phyloP scores from a whole-genome alignment of 2,888 invertebrate species.

The Keiferia lycopersicella region DNA sequence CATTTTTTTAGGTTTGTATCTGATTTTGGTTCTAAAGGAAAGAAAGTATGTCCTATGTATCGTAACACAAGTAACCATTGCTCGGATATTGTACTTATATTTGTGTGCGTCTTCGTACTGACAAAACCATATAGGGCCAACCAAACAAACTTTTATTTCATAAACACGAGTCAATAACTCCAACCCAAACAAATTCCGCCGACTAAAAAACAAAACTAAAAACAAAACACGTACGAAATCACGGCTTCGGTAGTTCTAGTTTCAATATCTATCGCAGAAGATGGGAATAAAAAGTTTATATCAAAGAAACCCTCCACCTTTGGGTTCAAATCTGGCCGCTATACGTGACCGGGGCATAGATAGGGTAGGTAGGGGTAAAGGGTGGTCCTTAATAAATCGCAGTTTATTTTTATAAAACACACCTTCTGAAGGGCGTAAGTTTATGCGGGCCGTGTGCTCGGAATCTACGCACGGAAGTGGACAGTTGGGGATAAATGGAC shows the following conservation, averaged over 20 bases:
- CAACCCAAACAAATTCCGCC: conserved; percentile 13
- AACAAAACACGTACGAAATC: conserved; percentile 43
- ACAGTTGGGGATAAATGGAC: conserved; percentile 30
- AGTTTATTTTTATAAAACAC: conserved; percentile 72
- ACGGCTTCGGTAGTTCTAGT: conserved; percentile 52
- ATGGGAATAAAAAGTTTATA: conserved; percentile 63
- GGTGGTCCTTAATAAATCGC: conserved; percentile 75
- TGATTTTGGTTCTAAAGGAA: too few relatives aligned
- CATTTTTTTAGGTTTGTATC: too few relatives aligned
- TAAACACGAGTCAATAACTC: conserved; percentile 8
- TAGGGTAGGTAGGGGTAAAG: conserved; percentile 27
- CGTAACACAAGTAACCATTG: too few relatives aligned
- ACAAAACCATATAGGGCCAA: background rate
- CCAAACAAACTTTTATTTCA: conserved; percentile 14
- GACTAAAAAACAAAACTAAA: conserved; percentile 24
- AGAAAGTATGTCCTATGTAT: too few relatives aligned
- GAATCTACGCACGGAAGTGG: conserved; percentile 56
- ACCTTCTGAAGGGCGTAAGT: conserved; percentile 69
- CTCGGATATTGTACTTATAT: too few relatives aligned
- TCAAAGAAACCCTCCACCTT: conserved; percentile 62
- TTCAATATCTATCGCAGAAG: conserved; percentile 71
- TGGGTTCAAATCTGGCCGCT: conserved; percentile 68
- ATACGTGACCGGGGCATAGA: conserved; percentile 60
- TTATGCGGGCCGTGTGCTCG: conserved; percentile 65
- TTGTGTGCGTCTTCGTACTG: background rate